A percentile compares a stretch with the other conserved stretches of the same genome.
Conservation (phyloP, 2,113 vertebrate genomes). For the Pteropus alecto region DNA sequence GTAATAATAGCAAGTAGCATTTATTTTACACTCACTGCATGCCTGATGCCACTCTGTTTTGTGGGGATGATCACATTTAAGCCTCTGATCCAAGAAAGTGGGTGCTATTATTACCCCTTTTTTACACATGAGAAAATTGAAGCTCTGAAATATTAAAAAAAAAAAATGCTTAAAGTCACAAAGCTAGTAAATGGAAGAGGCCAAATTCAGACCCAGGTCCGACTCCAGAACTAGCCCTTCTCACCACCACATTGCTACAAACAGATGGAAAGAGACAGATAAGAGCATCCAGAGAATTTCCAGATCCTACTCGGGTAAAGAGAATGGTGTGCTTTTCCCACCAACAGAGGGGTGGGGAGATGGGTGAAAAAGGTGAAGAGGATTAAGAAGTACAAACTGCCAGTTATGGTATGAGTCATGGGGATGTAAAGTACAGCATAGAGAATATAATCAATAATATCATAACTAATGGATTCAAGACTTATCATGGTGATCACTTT, state of each 20-base stretch:
- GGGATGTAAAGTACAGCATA: neutral
- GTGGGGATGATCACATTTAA: neutral
- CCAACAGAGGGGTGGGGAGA: neutral
- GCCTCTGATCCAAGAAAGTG: neutral
- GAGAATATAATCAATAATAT: too few relatives aligned
- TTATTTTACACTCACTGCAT: neutral
- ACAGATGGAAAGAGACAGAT: neutral
- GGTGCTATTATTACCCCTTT: neutral
- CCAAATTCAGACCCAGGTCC: neutral
- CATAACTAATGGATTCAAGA: too few relatives aligned
- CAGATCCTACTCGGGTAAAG: neutral
- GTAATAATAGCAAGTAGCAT: neutral
- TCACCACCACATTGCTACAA: neutral
- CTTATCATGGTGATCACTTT: neutral
- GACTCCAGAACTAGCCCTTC: neutral
- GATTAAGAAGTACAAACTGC: neutral
- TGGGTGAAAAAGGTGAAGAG: neutral
- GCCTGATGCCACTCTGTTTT: neutral
- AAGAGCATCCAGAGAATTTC: neutral
- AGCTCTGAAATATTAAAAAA: neutral
- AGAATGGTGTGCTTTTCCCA: neutral
- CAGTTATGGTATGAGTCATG: neutral
- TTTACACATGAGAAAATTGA: slow-evolving; percentile 1
- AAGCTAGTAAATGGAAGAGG: neutral
- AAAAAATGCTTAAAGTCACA: neutral